Conservation (phyloP, 2,888 invertebrate species). For the Tanytarsus gracilentus region DNA sequence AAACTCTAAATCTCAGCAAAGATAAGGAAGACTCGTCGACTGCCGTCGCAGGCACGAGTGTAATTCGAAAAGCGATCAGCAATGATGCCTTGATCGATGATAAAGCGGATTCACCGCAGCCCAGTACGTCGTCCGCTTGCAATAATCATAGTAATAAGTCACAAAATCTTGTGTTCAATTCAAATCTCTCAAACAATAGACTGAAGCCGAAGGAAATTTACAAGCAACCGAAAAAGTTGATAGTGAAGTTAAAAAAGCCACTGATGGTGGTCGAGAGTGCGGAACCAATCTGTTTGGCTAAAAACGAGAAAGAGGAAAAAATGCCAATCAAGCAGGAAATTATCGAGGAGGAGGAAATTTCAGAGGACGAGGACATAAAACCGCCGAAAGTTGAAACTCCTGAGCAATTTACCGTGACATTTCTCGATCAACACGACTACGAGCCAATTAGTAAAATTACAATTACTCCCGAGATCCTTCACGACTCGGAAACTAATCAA, state of each 20-base stretch:
- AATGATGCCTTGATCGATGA: background rate
- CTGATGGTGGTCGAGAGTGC: conserved; percentile 1
- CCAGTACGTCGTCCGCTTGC: conserved; percentile 14
- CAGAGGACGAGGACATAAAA: background rate
- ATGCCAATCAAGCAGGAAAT: background rate
- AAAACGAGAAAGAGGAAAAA: background rate
- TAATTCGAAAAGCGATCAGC: conserved; percentile 16
- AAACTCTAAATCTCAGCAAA: conserved; percentile 17
- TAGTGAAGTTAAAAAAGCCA: conserved; percentile 40
- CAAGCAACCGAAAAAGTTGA: conserved; percentile 37
- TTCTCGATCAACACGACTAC: conserved; percentile 21
- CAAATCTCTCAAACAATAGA: conserved; percentile 14
- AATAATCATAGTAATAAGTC: background rate
- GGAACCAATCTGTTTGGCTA: background rate
- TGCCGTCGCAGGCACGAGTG: conserved; percentile 17
- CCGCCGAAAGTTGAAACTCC: background rate
- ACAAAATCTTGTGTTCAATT: conserved; percentile 24
- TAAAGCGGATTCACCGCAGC: conserved; percentile 8
- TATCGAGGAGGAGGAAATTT: background rate
- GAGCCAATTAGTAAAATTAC: background rate
- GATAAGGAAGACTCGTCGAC: conserved; percentile 21
- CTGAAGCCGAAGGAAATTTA: conserved; percentile 20
- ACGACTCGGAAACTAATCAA: conserved; percentile 24
- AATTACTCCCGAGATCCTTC: conserved; percentile 14
- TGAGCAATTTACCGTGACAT: conserved; percentile 14